Evolutionary conservation across 2,888 invertebrate genomes (phyloP).

Genomic region (Microctonus brassicae): DNA sequence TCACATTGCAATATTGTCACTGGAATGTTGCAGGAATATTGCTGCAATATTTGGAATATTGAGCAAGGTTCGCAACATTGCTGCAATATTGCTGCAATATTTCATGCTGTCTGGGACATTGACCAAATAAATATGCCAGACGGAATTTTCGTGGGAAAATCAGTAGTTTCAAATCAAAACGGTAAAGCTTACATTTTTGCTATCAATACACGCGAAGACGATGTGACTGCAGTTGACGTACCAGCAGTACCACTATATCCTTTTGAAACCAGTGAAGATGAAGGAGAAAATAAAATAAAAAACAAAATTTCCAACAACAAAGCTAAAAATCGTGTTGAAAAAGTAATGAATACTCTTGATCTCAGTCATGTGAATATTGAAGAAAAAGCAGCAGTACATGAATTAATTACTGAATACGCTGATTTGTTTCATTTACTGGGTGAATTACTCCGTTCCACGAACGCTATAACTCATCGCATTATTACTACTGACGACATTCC

Average conservation of each 20-base stretch:
- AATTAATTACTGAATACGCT: slow-evolving; percentile 12
- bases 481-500: background rate
- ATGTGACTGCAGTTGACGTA: slow-evolving; percentile 18
- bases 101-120: no score
- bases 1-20: no score
- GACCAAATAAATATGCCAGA: slow-evolving; percentile 8
- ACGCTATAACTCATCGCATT: background rate
- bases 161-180: slow-evolving; percentile 6
- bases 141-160: slow-evolving; percentile 9
- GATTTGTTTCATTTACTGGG: slow-evolving; percentile 18
- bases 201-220: slow-evolving; percentile 15
- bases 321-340: background rate
- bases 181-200: slow-evolving; percentile 31
- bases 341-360: background rate
- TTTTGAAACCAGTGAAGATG: slow-evolving; percentile 36
- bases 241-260: slow-evolving; percentile 33
- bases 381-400: slow-evolving; percentile 14
- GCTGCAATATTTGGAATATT: no score
- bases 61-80: no score
- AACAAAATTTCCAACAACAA: no score
- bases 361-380: background rate
- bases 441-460: background rate
- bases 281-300: background rate
- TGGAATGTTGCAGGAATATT: no score
- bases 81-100: no score